phyloP scores from a whole-genome alignment of 2,888 invertebrate genomes.

The Chrysopilus asiliformis region DNA sequence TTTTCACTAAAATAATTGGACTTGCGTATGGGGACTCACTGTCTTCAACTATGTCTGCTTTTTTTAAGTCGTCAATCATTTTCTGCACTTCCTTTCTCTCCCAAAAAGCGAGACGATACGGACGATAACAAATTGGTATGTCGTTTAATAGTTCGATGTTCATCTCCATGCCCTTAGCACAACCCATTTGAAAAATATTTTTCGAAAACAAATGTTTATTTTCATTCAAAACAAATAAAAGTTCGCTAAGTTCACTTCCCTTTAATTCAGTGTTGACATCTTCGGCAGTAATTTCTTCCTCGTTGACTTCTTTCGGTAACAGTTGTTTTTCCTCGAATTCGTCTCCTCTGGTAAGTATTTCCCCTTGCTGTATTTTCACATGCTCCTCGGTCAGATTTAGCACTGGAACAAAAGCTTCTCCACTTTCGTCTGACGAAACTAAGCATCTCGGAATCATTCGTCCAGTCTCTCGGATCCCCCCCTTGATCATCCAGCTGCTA shows the following conservation, averaged over 20 bases:
- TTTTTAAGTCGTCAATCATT: not conserved
- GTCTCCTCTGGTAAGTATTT: constrained; percentile 1
- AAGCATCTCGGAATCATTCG: constrained; percentile 1
- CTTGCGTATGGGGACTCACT: constrained; percentile 1
- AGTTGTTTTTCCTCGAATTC: not conserved
- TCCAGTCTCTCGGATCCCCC: not conserved
- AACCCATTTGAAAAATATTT: constrained; percentile 3
- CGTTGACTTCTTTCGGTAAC: not conserved
- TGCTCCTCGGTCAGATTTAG: constrained; percentile 1
- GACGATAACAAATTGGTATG: not conserved
- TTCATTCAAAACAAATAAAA: not conserved
- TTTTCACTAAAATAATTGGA: not conserved
- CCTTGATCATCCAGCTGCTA: constrained; percentile 1
- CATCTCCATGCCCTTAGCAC: not conserved
- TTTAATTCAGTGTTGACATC: constrained; percentile 1
- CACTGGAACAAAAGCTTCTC: not conserved
- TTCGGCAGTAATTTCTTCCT: not conserved
- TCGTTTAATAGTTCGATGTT: constrained; percentile 1
- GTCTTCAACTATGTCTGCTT: not conserved
- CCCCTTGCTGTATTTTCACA: not conserved
- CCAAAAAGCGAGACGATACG: not conserved
- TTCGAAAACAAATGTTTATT: not conserved
- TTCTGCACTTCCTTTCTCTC: not conserved
- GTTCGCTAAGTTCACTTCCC: not conserved
- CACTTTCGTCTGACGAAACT: not conserved